These are phyloP conservation scores for Heliothis virescens DNA, from an alignment of 1,140 invertebrate genomes.

Conservation along the genomic window DNA sequence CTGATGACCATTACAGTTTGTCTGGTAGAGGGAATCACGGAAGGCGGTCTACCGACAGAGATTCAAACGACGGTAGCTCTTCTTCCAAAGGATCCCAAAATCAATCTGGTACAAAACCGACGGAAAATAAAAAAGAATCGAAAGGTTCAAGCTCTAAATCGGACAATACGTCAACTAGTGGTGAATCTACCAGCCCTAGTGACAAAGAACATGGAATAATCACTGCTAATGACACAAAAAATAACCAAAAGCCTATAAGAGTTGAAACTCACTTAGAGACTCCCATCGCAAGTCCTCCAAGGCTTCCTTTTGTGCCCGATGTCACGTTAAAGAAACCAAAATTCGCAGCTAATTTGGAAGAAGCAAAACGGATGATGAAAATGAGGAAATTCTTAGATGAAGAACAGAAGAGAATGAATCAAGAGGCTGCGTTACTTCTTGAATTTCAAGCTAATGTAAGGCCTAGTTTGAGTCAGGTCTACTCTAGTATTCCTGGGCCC, in stretches of 20 bases:
- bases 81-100: constrained; percentile 80
- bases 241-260: constrained; percentile 68
- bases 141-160: constrained; percentile 79
- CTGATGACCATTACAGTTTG: constrained; percentile 87
- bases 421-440: constrained; percentile 81
- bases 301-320: constrained; percentile 73
- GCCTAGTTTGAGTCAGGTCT: constrained; percentile 81
- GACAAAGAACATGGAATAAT: constrained; percentile 72
- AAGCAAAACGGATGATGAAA: constrained; percentile 88
- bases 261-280: constrained; percentile 77
- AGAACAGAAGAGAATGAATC: constrained; percentile 86
- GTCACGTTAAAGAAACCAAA: constrained; percentile 87
- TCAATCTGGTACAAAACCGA: constrained; percentile 72
- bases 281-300: constrained; percentile 66
- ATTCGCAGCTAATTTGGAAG: constrained; percentile 87
- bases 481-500: constrained; percentile 81
- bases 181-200: constrained; percentile 79
- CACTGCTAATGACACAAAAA: constrained; percentile 62
- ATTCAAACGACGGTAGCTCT: constrained; percentile 87
- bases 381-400: constrained; percentile 88
- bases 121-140: constrained; percentile 72
- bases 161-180: constrained; percentile 80
- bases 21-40: constrained; percentile 82
- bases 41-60: constrained; percentile 86
- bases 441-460: constrained; percentile 84